These are phyloP conservation scores for Oenanthe melanoleuca DNA, from an alignment of 2,113 vertebrate genomes.

Conservation along the genomic window DNA sequence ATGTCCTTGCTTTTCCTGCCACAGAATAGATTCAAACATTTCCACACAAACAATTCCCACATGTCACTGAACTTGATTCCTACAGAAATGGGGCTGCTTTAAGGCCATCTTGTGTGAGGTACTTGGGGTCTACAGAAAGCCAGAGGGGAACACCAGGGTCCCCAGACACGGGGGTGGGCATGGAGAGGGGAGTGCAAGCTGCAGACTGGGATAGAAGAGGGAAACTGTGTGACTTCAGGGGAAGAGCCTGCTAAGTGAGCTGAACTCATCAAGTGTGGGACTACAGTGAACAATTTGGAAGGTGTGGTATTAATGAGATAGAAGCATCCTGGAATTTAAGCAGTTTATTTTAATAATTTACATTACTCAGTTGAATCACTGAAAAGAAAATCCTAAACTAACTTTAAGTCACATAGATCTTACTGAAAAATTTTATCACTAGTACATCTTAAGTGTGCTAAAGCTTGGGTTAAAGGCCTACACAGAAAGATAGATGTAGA, in stretches of 20 bases:
- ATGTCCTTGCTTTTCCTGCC: neutral
- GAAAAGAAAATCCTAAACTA: neutral
- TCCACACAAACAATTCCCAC: neutral
- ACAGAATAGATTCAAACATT: neutral
- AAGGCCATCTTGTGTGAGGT: neutral
- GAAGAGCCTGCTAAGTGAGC: neutral
- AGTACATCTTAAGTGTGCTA: neutral
- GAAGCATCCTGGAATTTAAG: neutral
- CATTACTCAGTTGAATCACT: neutral
- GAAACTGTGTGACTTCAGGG: neutral
- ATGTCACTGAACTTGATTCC: neutral
- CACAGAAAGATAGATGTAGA: neutral
- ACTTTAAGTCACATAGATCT: neutral
- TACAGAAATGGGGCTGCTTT: neutral
- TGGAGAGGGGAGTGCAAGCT: neutral
- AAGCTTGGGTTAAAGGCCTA: neutral
- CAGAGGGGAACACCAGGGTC: neutral
- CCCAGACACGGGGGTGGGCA: fast-evolving
- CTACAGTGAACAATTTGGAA: neutral
- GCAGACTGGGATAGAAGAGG: neutral
- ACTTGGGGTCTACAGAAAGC: neutral
- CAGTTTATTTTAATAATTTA: neutral
- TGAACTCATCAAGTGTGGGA: neutral
- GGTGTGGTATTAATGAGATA: neutral
- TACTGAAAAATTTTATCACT: neutral